Evolutionary conservation across 2,888 invertebrate genomes (phyloP), one percentile per base, ranked within the genome.

Genomic region (Elysia crispata): DNA sequence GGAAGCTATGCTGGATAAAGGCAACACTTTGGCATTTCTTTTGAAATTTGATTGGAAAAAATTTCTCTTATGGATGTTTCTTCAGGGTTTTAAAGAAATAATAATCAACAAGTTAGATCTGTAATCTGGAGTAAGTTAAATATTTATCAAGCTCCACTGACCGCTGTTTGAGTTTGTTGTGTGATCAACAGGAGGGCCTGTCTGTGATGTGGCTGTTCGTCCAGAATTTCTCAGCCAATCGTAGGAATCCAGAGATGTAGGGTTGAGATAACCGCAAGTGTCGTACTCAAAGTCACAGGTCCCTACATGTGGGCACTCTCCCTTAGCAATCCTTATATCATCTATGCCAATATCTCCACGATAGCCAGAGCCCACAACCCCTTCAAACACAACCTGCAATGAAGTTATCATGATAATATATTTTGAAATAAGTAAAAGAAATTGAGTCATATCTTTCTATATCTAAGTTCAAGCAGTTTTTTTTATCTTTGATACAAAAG

Each of bases 181-280:
- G 81, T 90, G 90, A 67, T 90, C 90, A 3, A 86, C 87, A 28
- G 86, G 81, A 1, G 90, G 90, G 28, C 90, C 90, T 1, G 89
- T 89, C 49, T 82, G 82, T 15, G 82, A 50, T 13, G 86, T 82
- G 33, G 87, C 77, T 11, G 89, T 88, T 20, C 81, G 81, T 0
- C 90, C 90, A 28, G 87, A 85, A 74, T 87, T 87, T 76, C 89
- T 83, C 78, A 87, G 76, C 91, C 91, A 91, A 82, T 90, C 90
- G 87, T 89, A 90, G 33, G 86, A 81, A 76, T 89, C 89, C 13
- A 84, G 83, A 50, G 78, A 82, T 15, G 82, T 80, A 20, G 85
- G 82, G 69, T 89, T 89, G 28, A 84, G 85, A 82, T 86, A 89
- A 25, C 89, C 89, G 83, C 91, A 91, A 15, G 84, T 85, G 80